phyloP scores from a whole-genome alignment of 2,888 invertebrate genomes.

The Lissonota sp. region DNA sequence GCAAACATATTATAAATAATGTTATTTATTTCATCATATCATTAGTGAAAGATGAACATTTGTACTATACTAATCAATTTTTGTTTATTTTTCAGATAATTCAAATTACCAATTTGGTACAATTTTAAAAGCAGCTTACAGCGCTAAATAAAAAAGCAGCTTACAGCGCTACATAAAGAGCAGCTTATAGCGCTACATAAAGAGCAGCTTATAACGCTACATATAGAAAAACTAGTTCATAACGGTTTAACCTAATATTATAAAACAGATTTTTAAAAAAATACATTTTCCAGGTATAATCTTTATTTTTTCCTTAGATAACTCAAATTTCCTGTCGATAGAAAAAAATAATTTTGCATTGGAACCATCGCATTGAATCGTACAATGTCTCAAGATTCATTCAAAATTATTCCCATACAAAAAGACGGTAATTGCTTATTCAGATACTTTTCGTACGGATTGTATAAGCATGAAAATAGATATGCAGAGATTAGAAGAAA shows the following conservation, averaged over 20 bases:
- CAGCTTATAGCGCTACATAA: background rate
- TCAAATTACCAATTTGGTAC: background rate
- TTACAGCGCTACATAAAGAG: background rate
- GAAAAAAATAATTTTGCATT: background rate
- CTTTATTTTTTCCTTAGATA: background rate
- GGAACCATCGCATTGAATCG: background rate
- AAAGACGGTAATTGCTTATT: constrained; percentile 2
- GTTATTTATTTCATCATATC: no score
- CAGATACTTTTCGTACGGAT: background rate
- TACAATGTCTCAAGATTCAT: background rate
- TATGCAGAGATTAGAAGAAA: background rate
- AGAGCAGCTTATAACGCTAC: background rate
- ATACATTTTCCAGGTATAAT: background rate
- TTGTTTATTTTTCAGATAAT: background rate
- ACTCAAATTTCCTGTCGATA: background rate
- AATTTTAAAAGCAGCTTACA: no score
- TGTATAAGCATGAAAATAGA: background rate
- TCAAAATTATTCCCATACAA: background rate
- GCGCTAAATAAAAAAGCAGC: background rate
- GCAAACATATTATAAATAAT: no score
- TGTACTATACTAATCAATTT: background rate
- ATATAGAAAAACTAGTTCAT: background rate
- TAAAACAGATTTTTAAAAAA: background rate
- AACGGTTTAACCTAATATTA: background rate
- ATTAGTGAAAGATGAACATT: background rate